Conservation (phyloP, 2,797 vertebrate species). For the Poeciliopsis gracilis region DNA sequence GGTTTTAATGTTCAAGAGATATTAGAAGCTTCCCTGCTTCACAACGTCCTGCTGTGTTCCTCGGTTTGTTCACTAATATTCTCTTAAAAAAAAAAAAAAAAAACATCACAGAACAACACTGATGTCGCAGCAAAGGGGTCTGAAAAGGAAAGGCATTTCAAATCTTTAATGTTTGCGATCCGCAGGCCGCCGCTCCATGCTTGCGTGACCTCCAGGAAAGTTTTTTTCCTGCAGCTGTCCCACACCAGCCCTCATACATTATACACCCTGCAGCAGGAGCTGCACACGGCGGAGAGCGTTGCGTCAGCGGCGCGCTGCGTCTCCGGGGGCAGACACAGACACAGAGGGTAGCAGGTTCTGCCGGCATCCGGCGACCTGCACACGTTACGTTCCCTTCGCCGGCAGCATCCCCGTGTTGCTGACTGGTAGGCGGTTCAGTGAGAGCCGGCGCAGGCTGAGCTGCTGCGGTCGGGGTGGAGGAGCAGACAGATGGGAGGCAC, state of each 20-base stretch:
- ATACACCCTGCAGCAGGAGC: constrained; percentile 19
- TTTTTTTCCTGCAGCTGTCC: constrained; percentile 12
- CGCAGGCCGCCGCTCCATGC: not conserved
- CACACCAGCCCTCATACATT: not conserved
- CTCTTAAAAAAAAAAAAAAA: no score
- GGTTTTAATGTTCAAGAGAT: not conserved
- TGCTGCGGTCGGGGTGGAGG: constrained; percentile 31
- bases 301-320: constrained; percentile 21
- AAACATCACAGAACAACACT: not conserved
- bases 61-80: no score
- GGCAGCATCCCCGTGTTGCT: not conserved
- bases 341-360: constrained; percentile 21
- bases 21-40: no score
- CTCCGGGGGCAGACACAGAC: constrained; percentile 38
- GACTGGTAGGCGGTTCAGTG: not conserved
- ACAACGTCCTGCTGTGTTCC: no score
- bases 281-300: constrained; percentile 11
- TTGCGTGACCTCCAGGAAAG: constrained; percentile 3
- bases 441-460: not conserved
- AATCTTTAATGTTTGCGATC: not conserved
- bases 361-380: not conserved
- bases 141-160: not conserved
- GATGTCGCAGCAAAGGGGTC: not conserved
- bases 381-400: not conserved
- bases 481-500: constrained; percentile 20